Evolutionary conservation across 2,113 vertebrate species (phyloP).

Genomic region (Astatoreochromis straeleni): DNA sequence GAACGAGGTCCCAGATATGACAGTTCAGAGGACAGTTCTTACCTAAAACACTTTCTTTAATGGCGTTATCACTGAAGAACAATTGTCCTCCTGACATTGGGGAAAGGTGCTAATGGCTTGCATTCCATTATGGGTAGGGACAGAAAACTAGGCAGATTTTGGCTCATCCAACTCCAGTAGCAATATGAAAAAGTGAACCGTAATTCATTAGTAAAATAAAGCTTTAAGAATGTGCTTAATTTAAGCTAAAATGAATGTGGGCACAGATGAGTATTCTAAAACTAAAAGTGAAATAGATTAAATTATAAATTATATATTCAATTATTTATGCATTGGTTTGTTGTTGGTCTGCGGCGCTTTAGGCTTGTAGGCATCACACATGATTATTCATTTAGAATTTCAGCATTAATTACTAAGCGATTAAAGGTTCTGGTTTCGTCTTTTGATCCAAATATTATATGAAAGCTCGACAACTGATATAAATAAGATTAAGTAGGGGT

Average conservation of each 20-base stretch:
- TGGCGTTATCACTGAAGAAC: neutral
- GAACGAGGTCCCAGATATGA: neutral
- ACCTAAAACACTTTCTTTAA: slow-evolving; percentile 14
- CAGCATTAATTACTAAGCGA: slow-evolving; percentile 11
- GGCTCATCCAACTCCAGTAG: neutral
- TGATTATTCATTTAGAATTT: slow-evolving; percentile 7
- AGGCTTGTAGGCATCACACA: neutral
- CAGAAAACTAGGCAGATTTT: neutral
- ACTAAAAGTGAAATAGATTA: neutral
- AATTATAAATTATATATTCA: neutral
- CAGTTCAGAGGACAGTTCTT: slow-evolving; percentile 15
- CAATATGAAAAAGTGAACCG: neutral
- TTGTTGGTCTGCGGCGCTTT: neutral
- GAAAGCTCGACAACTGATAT: slow-evolving; percentile 7
- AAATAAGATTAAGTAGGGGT: slow-evolving; percentile 6
- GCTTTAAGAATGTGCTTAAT: neutral
- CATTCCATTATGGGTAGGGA: neutral
- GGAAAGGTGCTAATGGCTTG: neutral
- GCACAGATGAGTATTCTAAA: neutral
- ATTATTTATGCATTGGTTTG: neutral
- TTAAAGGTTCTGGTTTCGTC: slow-evolving; percentile 9
- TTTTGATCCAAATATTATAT: slow-evolving; percentile 18
- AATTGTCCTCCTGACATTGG: neutral
- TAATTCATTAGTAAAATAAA: slow-evolving; percentile 5
- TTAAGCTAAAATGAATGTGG: slow-evolving; percentile 10